phyloP scores from a whole-genome alignment of 2,113 vertebrate species.

The Galeopterus variegatus region DNA sequence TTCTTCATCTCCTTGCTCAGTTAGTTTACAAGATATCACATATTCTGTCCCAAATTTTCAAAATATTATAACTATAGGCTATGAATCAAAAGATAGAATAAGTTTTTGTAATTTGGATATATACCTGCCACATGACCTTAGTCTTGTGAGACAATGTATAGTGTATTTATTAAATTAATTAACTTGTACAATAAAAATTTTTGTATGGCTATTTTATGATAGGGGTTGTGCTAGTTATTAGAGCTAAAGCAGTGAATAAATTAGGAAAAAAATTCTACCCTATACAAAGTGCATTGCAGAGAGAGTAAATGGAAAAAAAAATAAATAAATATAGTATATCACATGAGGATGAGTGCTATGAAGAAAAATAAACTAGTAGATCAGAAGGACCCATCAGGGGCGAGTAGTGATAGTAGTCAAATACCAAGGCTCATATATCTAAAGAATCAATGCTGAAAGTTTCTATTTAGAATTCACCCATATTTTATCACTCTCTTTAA shows the following conservation, averaged over 20 bases:
- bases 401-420: no score
- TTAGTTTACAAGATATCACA: neutral
- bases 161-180: neutral
- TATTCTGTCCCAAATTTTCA: neutral
- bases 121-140: neutral
- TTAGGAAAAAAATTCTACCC: neutral
- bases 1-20: neutral
- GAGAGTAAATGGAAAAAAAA: neutral
- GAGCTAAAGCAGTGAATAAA: neutral
- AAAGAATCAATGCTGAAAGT: neutral
- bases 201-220: neutral
- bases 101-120: neutral
- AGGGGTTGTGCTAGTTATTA: neutral
- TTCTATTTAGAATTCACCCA: neutral
- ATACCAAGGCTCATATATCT: accelerated
- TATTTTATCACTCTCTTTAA: neutral
- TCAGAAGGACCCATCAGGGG: neutral
- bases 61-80: neutral
- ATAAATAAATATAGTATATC: neutral
- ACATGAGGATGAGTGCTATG: neutral
- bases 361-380: neutral
- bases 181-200: neutral
- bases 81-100: neutral
- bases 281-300: neutral
- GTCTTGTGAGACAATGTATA: neutral